Conservation (phyloP, 2,888 invertebrate species). For the Bedellia somnulentella region DNA sequence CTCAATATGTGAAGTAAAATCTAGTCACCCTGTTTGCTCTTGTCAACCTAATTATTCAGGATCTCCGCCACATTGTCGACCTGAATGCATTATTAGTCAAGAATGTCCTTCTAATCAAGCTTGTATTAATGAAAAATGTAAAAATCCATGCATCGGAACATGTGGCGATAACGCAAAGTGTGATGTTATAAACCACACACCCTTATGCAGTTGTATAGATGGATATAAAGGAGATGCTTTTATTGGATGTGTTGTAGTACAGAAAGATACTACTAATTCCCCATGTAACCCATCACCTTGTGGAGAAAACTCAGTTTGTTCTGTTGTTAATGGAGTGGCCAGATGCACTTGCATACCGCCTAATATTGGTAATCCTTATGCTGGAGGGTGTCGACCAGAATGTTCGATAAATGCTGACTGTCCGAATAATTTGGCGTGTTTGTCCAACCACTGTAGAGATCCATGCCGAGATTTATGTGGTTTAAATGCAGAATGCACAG, state of each 20-base stretch:
- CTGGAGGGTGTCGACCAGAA: conserved; percentile 83
- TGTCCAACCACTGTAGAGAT: conserved; percentile 83
- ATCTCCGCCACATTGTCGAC: conserved; percentile 78
- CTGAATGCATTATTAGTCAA: conserved; percentile 81
- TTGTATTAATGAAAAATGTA: conserved; percentile 80
- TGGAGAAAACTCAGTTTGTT: conserved; percentile 81
- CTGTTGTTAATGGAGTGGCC: conserved; percentile 66
- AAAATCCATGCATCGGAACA: conserved; percentile 75
- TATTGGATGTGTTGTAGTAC: conserved; percentile 70
- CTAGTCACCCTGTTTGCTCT: conserved; percentile 77
- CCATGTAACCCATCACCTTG: conserved; percentile 82
- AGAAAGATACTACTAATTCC: conserved; percentile 40
- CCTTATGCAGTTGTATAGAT: conserved; percentile 75
- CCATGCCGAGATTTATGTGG: conserved; percentile 87
- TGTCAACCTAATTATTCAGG: conserved; percentile 79
- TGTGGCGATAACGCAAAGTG: conserved; percentile 82
- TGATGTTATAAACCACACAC: conserved; percentile 77
- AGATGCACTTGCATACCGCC: conserved; percentile 86
- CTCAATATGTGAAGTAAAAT: conserved; percentile 81
- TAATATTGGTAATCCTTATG: conserved; percentile 84
- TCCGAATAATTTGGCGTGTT: conserved; percentile 73
- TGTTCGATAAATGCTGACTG: conserved; percentile 83
- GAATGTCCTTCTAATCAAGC: conserved; percentile 79
- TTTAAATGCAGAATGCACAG: conserved; percentile 77
- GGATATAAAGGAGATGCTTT: conserved; percentile 86